Conservation (phyloP, 2,797 vertebrate genomes). For the Parambassis ranga region DNA sequence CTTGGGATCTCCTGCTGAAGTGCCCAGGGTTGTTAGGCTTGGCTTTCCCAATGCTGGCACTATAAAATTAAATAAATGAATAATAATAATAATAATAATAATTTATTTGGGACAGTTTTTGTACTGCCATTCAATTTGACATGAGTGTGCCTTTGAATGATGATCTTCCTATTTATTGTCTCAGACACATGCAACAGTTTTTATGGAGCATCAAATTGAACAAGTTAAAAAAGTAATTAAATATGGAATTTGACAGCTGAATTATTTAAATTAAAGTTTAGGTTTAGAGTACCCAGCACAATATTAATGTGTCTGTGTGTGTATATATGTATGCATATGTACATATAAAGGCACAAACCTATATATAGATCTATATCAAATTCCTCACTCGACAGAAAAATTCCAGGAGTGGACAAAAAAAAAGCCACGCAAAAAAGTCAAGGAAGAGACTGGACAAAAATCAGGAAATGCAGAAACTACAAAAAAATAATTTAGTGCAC, state of each 20-base stretch:
- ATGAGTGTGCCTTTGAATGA: conserved; percentile 99
- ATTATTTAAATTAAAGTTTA: conserved; percentile 83
- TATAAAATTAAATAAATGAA: too few species aligned
- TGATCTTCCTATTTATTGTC: conserved; percentile 97
- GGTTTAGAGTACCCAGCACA: conserved; percentile 90
- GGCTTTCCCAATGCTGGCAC: conserved; percentile 94
- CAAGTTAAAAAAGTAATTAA: conserved; percentile 20
- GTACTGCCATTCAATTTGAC: conserved; percentile 95
- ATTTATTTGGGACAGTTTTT: conserved; percentile 94
- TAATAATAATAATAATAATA: conserved; percentile 65
- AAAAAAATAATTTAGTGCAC: conserved; percentile 90
- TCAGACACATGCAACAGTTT: conserved; percentile 93
- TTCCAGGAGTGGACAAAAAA: conserved; percentile 61
- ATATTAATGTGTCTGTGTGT: conserved; percentile 80
- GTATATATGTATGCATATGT: conserved; percentile 81
- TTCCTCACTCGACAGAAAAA: conserved; percentile 66
- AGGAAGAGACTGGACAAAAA: conserved; percentile 76
- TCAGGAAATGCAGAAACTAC: conserved; percentile 92
- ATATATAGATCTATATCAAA: conserved; percentile 77
- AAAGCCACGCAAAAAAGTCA: conserved; percentile 71
- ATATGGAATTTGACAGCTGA: conserved; percentile 65
- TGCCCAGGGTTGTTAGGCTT: conserved; percentile 89
- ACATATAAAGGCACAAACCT: conserved; percentile 80
- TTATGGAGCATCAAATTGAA: conserved; percentile 73
- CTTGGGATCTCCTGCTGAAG: conserved; percentile 89